Conservation (phyloP, 2,113 vertebrate genomes). For the Mustelus asterias region DNA sequence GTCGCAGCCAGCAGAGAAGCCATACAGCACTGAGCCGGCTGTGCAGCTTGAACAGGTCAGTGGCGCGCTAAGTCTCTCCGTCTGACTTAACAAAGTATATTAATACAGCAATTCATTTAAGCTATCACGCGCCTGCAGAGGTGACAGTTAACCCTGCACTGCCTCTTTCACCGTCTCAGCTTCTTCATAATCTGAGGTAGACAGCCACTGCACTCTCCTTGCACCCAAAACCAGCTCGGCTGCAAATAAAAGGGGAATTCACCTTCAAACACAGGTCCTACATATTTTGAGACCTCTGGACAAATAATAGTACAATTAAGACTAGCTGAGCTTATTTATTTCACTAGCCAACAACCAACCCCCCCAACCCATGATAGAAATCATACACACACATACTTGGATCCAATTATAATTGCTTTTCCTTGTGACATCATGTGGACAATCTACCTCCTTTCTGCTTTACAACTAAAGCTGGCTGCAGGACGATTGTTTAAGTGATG, state of each 20-base stretch:
- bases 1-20: slow-evolving; percentile 48
- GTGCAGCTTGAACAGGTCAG: neutral
- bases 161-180: neutral
- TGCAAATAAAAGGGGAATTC: neutral
- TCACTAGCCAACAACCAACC: too few species aligned
- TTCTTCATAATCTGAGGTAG: neutral
- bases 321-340: neutral
- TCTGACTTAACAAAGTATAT: slow-evolving; percentile 36
- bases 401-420: slow-evolving; percentile 32
- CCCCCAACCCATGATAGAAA: neutral
- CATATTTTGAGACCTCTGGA: neutral
- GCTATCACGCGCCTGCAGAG: neutral
- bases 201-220: neutral
- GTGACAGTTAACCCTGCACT: slow-evolving; percentile 26
- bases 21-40: slow-evolving; percentile 46
- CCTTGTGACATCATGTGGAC: slow-evolving; percentile 13
- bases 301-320: neutral
- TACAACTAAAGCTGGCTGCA: neutral
- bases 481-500: neutral
- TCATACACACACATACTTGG: neutral
- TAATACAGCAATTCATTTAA: neutral
- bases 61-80: slow-evolving; percentile 15
- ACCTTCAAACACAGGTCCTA: neutral
- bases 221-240: neutral
- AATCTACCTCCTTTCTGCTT: neutral